Conservation (phyloP, 2,797 vertebrate genomes). For the Sebastes itinus region DNA sequence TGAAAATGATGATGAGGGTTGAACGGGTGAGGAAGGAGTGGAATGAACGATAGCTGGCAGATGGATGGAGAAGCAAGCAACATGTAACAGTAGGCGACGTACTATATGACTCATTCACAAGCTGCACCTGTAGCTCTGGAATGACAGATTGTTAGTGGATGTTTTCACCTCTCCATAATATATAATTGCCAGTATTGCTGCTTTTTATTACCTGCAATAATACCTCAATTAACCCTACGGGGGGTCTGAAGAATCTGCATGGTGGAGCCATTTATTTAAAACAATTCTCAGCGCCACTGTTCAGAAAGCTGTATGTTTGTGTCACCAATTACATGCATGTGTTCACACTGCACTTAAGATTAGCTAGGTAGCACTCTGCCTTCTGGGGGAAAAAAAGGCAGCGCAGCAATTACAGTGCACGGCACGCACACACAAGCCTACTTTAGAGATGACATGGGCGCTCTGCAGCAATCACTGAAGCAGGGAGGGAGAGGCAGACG, state of each 20-base stretch:
- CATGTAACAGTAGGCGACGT: neutral
- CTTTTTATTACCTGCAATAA: constrained; percentile 13
- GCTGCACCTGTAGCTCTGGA: constrained; percentile 2
- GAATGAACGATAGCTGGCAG: constrained; percentile 9
- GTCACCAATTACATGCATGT: constrained; percentile 39
- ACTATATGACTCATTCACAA: constrained; percentile 11
- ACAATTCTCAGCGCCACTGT: neutral
- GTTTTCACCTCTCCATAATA: neutral
- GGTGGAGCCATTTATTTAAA: neutral
- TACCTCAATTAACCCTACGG: constrained; percentile 10
- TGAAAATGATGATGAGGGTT: neutral
- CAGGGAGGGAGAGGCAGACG: constrained; percentile 26
- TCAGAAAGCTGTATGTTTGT: constrained; percentile 7
- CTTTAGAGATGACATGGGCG: constrained; percentile 36
- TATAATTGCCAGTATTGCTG: neutral
- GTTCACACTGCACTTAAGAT: constrained; percentile 33
- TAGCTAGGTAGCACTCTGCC: constrained; percentile 19
- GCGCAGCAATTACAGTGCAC: constrained; percentile 18
- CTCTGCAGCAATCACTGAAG: constrained; percentile 52
- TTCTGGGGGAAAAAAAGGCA: constrained; percentile 18
- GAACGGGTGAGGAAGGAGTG: neutral
- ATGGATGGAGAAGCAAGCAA: neutral
- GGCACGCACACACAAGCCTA: neutral
- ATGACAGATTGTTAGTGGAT: neutral
- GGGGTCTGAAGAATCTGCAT: neutral